Base-by-base conservation (phyloP, 2,888 invertebrate species). In the Dicyrtomina minuta region DNA sequence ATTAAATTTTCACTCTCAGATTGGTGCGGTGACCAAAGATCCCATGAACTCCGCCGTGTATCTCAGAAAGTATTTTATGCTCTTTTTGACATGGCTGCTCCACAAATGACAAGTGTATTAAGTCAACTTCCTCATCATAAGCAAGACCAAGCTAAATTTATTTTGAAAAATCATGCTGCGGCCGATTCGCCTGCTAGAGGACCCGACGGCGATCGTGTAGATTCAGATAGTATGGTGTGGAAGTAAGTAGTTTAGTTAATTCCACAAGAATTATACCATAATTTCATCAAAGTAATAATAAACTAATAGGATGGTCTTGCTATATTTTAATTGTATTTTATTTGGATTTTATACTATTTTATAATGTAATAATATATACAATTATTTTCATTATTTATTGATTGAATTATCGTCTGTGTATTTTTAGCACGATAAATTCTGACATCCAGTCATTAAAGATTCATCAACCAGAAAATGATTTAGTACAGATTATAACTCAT, bases 41-140 rank as follows among this genome's bases (percentile, higher is more conserved):
- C 76, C 12, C 78, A 77, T 49, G 78, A 78, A 66, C 66, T 78
- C 10, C 70, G 78, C 15, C 62, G 74, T 58, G 74, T 74, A 67
- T 74, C 75, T n/a, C 77, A 77, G 53, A 77, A 78, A 74, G 78
- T 78, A 13, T 76, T 78, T 66, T 73, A 75, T 59, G 73, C 78
- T 6, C 53, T 78, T 22, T 78, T 77, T 55, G 77, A 75, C 27
- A 78, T 78, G 78, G 77, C 77, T 43, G 78, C 78, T 2, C 78
- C 78, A n/a, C 78, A 78, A 72, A 77, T 78, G 77, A 77, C 78
- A 2, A 33, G 75, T 3, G 75, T 78, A 22, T 70, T 78, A 51
- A 71, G 76, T 43, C 74, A 77, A 41, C 69, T 78, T 70, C 53
- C 75, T 22, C 73, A 75, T 5, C 72, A 73, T 17, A 78, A 77